Evolutionary conservation across 2,113 vertebrate species (phyloP).

Genomic region (Anser brachyrhynchus): DNA sequence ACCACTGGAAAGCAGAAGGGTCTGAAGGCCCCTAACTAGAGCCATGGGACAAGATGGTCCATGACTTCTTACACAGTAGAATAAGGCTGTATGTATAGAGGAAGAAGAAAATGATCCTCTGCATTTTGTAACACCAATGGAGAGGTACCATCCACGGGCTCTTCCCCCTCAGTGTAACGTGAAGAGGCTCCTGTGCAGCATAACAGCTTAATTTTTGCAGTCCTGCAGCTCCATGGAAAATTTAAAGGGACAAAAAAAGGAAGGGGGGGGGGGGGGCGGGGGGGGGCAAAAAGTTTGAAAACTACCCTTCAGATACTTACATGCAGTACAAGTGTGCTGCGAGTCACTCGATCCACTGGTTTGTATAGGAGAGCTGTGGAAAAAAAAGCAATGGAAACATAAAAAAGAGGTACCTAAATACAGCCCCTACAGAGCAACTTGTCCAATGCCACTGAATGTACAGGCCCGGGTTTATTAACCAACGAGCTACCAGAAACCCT

Average conservation of each 20-base stretch:
- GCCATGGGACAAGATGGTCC: not conserved
- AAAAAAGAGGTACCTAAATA: not conserved
- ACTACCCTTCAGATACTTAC: slow-evolving; percentile 80
- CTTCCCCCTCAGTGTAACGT: not conserved
- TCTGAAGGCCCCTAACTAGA: not conserved
- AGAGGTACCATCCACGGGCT: not conserved
- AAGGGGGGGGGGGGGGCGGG: too few relatives aligned
- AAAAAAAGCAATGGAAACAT: not conserved
- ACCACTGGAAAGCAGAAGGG: not conserved
- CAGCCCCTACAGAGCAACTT: not conserved
- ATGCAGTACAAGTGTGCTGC: slow-evolving; percentile 95
- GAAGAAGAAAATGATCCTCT: not conserved
- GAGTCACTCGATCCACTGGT: slow-evolving; percentile 96
- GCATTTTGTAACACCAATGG: not conserved
- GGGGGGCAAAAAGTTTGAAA: not conserved
- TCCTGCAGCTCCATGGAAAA: not conserved
- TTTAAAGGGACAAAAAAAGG: not conserved
- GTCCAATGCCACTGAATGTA: not conserved
- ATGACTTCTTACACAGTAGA: not conserved
- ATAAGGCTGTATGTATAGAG: not conserved
- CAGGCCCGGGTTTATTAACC: not conserved
- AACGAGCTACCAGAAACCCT: not conserved
- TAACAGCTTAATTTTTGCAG: not conserved
- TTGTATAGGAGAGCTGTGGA: slow-evolving; percentile 91
- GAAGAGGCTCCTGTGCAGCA: not conserved